Evolutionary conservation across 2,797 vertebrate genomes (phyloP).

Genomic region (Enteromius paludinosus): DNA sequence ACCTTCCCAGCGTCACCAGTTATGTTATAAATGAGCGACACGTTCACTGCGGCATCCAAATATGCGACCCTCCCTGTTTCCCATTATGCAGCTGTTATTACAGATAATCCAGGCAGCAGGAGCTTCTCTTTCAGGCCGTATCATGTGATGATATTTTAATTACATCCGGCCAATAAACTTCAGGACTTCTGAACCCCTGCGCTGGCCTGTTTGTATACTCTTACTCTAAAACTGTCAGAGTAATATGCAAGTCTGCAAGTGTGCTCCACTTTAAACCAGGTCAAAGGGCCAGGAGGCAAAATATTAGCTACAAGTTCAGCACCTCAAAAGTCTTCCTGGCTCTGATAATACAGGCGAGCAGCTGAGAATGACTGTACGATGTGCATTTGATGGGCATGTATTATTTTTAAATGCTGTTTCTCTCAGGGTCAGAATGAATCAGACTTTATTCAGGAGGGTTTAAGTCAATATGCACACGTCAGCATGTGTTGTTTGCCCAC

Average conservation of each 20-base stretch:
- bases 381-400: background rate
- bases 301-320: slow-evolving; percentile 8
- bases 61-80: slow-evolving; percentile 3
- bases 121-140: slow-evolving; percentile 16
- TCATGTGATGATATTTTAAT: slow-evolving; percentile 41
- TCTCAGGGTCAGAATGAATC: background rate
- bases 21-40: slow-evolving; percentile 37
- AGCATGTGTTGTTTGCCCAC: slow-evolving; percentile 1
- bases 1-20: slow-evolving; percentile 16
- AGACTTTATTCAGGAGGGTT: background rate
- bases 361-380: slow-evolving; percentile 16
- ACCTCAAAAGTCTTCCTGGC: slow-evolving; percentile 3
- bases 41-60: slow-evolving; percentile 13
- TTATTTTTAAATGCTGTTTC: background rate
- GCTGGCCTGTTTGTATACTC: slow-evolving; percentile 16
- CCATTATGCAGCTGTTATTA: slow-evolving; percentile 42
- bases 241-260: slow-evolving; percentile 17
- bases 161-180: slow-evolving; percentile 36
- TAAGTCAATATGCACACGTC: background rate
- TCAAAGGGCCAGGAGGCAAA: slow-evolving; percentile 34
- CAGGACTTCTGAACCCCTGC: slow-evolving; percentile 1
- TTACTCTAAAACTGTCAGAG: slow-evolving; percentile 22
- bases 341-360: slow-evolving; percentile 12
- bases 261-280: slow-evolving; percentile 27
- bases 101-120: slow-evolving; percentile 28